These are phyloP conservation scores for Stigmatopora nigra DNA, from an alignment of 2,113 vertebrate species.

Conservation along the genomic window DNA sequence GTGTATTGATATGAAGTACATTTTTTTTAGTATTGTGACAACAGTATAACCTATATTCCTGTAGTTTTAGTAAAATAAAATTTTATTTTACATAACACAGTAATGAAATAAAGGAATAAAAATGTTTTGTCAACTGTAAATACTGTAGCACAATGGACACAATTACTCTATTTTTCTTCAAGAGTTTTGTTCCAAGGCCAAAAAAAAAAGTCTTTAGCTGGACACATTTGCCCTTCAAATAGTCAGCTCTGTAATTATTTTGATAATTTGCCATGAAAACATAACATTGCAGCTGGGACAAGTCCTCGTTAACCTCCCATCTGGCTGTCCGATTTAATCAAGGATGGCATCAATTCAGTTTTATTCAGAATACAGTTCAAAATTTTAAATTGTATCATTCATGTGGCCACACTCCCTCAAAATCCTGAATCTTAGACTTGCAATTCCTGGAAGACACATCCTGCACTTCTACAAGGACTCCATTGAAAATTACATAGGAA, in stretches of 20 bases:
- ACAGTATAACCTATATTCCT: no score
- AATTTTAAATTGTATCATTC: conserved; percentile 13
- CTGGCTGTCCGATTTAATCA: conserved; percentile 31
- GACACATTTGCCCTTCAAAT: conserved; percentile 14
- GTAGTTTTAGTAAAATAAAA: no score
- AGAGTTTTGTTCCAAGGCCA: not conserved
- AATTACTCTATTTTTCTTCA: not conserved
- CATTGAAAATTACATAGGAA: conserved; percentile 49
- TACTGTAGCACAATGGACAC: not conserved
- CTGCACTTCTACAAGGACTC: conserved; percentile 50
- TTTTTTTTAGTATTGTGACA: no score
- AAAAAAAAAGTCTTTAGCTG: conserved; percentile 2
- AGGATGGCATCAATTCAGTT: conserved; percentile 18
- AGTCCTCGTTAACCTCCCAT: conserved; percentile 28
- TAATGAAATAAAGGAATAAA: no score
- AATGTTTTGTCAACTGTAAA: no score
- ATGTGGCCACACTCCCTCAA: conserved; percentile 3
- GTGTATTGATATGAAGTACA: no score
- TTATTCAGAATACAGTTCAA: conserved; percentile 6
- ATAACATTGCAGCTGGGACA: conserved; percentile 23
- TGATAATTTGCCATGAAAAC: conserved; percentile 16
- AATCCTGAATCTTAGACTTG: conserved; percentile 58
- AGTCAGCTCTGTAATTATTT: conserved; percentile 28
- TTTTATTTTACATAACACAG: no score
- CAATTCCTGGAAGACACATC: conserved; percentile 48